phyloP scores from a whole-genome alignment of 1,140 invertebrate species.

The Harpegnathos saltator region DNA sequence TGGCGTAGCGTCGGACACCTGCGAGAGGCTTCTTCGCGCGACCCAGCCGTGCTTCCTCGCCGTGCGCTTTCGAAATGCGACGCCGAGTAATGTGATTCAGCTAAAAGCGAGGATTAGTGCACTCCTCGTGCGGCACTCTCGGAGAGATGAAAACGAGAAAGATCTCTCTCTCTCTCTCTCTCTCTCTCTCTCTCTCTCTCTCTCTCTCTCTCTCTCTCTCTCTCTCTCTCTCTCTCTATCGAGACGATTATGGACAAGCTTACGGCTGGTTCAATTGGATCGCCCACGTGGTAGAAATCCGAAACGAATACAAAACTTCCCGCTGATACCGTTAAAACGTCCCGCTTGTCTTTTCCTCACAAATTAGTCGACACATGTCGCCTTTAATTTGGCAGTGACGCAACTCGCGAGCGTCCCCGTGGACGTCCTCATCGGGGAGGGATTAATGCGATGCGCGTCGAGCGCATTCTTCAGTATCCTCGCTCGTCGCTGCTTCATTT shows the following conservation, averaged over 20 bases:
- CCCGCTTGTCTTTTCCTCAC: constrained; percentile 37
- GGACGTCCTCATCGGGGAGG: constrained; percentile 18
- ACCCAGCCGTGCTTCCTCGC: background rate
- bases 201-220: too few relatives aligned
- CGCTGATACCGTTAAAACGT: constrained; percentile 65
- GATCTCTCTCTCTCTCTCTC: too few relatives aligned
- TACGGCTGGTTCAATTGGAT: constrained; percentile 71
- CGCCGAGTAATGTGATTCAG: constrained; percentile 50
- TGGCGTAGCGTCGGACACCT: constrained; percentile 30
- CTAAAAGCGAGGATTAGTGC: constrained; percentile 27
- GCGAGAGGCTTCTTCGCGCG: constrained; percentile 1
- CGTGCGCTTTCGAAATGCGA: constrained; percentile 54
- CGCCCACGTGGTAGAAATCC: constrained; percentile 71
- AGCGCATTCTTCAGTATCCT: too few relatives aligned
- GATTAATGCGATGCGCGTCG: background rate
- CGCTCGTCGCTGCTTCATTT: too few relatives aligned
- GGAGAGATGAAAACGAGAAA: constrained; percentile 58
- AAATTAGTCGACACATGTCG: constrained; percentile 56
- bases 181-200: too few relatives aligned
- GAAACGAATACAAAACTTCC: constrained; percentile 58
- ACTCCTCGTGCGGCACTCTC: background rate
- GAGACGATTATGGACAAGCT: constrained; percentile 59
- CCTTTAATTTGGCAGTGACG: constrained; percentile 68
- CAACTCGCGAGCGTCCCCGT: constrained; percentile 19
- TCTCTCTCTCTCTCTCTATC: too few relatives aligned